phyloP scores from a whole-genome alignment of 2,797 vertebrate genomes.

The Telmatherina bonti region DNA sequence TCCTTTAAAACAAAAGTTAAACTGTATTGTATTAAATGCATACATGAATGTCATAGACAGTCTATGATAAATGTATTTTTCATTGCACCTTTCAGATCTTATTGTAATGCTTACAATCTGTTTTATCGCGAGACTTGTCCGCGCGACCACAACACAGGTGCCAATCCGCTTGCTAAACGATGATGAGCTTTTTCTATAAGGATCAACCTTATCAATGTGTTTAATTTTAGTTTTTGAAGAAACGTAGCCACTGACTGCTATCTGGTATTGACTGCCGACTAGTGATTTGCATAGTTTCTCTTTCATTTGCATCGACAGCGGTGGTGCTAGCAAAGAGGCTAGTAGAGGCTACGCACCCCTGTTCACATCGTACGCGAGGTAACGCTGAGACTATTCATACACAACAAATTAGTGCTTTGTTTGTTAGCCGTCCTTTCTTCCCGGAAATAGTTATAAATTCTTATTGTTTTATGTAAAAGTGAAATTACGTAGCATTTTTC shows the following conservation, averaged over 20 bases:
- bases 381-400: not conserved
- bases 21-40: no score
- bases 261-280: no score
- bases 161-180: conserved; percentile 37
- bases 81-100: no score
- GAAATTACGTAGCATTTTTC: not conserved
- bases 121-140: conserved; percentile 64
- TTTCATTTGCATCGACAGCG: not conserved
- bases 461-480: not conserved
- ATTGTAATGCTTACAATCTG: rapidly evolving
- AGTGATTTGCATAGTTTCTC: not conserved
- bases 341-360: conserved; percentile 29
- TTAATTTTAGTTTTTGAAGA: not conserved
- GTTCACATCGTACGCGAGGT: conserved; percentile 60
- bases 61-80: no score
- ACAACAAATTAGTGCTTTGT: not conserved
- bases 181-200: conserved; percentile 5
- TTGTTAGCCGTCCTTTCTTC: not conserved
- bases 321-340: not conserved
- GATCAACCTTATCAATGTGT: not conserved
- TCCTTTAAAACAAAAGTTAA: no score
- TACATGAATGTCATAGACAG: no score
- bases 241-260: not conserved
- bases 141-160: not conserved
- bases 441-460: not conserved